Evolutionary conservation across 2,888 invertebrate genomes (phyloP).

Genomic region (Clivina fossor): DNA sequence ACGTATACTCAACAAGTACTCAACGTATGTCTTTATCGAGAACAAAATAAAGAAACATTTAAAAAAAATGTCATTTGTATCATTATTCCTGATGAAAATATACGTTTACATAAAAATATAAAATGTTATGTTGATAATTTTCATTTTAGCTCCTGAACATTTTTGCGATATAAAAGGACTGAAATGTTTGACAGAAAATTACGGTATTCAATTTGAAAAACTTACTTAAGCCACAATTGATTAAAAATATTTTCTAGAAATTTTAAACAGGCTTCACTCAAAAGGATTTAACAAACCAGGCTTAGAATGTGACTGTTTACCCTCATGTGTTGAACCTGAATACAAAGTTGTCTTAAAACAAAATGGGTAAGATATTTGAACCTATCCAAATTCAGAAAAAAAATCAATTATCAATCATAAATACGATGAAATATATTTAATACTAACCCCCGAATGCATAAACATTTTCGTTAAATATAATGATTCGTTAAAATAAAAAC

Average conservation of each 20-base stretch:
- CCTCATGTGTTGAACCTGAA: slow-evolving; percentile 62
- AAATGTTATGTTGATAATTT: slow-evolving; percentile 13
- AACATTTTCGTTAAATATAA: no score
- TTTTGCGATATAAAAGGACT: slow-evolving; percentile 60
- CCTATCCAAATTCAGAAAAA: background rate
- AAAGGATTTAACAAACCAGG: slow-evolving; percentile 52
- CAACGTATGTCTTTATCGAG: no score
- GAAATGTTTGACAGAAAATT: slow-evolving; percentile 57
- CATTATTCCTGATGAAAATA: no score
- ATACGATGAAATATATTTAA: background rate
- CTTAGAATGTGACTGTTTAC: slow-evolving; percentile 60
- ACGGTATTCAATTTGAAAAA: slow-evolving; percentile 46
- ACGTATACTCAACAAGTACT: background rate
- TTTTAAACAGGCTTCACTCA: slow-evolving; percentile 52
- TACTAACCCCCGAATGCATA: background rate
- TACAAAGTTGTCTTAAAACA: slow-evolving; percentile 57
- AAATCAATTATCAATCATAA: background rate
- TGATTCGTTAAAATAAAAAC: no score
- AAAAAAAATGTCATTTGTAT: no score
- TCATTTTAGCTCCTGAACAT: slow-evolving; percentile 52
- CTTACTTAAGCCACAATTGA: background rate
- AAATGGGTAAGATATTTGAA: slow-evolving; percentile 52
- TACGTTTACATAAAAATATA: background rate
- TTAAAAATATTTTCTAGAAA: slow-evolving; percentile 46
- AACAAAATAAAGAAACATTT: background rate